Evolutionary conservation across 2,113 vertebrate genomes (phyloP), one percentile per base, ranked within the genome.

Genomic region (Amblyopsis rosae): DNA sequence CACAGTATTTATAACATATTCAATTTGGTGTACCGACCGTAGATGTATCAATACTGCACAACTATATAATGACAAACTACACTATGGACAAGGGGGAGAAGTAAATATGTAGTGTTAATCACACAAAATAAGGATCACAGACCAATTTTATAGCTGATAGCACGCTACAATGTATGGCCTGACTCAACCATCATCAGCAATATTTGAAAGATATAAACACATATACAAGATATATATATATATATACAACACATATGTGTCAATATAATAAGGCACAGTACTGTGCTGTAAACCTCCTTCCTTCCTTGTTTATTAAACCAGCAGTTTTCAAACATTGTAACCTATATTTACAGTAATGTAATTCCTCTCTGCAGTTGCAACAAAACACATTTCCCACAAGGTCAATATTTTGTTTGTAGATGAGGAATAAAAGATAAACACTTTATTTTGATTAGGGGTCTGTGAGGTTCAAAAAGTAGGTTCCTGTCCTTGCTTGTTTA

Each of bases 181-280:
- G 17, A 26, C 1, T 48, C 11, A n/a, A 60, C 41, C 35, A 41
- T 41, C 35, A 55, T 59, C 60, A 65, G 53, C 26, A 41, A 41
- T 7, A 41, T 41, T 41, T 2, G 5, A 26, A 26, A 26, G 26
- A 26, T 26, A 26, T 26, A 26, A 2, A 26, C 26, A 26, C 26
- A 26, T 26, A 26, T 26, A 26, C 26, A 26, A 26, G 26, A 26
- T 26, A 26, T 26, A 26, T 1, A 76, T 62, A 26, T 26, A 26
- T 26, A 26, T 1, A 76, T 62, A 67, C 72, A 63, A 76, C 78
- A 80, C 84, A 90, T 78, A 88, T 82, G 85, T 88, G 82, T 79
- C 72, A 81, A 82, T 87, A 83, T 86, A 86, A 83, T 82, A 88
- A 88, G 26, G 26, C 26, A 26, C 26, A 59, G 73, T 72, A 87